Evolutionary conservation across 2,888 invertebrate species (phyloP).

Genomic region (Dioctria linearis): DNA sequence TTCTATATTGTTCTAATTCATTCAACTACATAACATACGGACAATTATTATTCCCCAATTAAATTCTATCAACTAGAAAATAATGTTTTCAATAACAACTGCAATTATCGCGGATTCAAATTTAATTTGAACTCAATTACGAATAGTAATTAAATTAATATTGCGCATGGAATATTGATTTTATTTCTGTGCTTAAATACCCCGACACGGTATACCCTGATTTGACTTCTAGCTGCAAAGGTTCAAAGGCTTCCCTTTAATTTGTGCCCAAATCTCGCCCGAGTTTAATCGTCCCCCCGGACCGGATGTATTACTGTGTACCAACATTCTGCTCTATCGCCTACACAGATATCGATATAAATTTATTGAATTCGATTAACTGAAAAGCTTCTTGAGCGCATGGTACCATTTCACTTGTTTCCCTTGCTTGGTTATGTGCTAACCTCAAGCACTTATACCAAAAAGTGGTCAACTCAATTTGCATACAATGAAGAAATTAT

Average conservation of each 20-base stretch:
- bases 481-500: constrained; percentile 49
- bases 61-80: neutral
- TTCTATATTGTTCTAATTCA: too few species aligned
- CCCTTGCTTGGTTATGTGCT: neutral
- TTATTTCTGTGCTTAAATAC: neutral
- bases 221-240: neutral
- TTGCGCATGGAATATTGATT: neutral
- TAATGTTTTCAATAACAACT: neutral
- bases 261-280: neutral
- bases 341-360: constrained; percentile 11
- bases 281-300: neutral
- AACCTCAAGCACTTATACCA: constrained; percentile 44
- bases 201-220: neutral
- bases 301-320: neutral
- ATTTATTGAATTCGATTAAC: constrained; percentile 46
- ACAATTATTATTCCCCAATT: neutral
- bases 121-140: neutral
- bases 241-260: neutral
- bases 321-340: constrained; percentile 6
- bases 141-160: neutral
- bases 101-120: constrained; percentile 1
- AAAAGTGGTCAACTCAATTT: constrained; percentile 47
- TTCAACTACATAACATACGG: too few species aligned
- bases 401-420: neutral
- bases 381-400: constrained; percentile 36